Percentiles rank a stretch among this genome's conserved stretches.
These are phyloP conservation scores for Charadrius vociferus DNA, from an alignment of 2,113 vertebrate species.

Conservation along the genomic window DNA sequence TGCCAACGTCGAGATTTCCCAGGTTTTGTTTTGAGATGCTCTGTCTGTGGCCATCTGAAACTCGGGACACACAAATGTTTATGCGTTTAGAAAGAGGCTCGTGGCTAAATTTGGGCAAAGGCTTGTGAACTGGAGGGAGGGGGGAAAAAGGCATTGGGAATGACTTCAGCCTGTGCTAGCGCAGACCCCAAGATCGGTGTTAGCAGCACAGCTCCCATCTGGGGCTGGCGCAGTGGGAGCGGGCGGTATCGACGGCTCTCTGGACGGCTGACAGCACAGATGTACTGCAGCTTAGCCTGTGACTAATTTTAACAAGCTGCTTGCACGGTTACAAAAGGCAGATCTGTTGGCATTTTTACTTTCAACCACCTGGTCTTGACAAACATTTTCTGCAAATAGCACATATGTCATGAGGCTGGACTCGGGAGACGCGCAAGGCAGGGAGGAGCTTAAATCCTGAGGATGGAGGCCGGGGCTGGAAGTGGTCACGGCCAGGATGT, in stretches of 20 bases:
- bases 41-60: background rate
- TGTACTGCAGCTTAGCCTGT: conserved; percentile 33
- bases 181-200: background rate
- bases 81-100: background rate
- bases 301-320: conserved; percentile 70
- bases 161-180: background rate
- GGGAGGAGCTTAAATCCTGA: background rate
- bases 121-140: background rate
- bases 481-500: background rate
- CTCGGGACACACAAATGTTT: background rate
- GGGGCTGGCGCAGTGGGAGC: background rate
- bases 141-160: background rate
- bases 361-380: conserved; percentile 62
- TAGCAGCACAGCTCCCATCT: conserved; percentile 20
- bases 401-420: conserved; percentile 19
- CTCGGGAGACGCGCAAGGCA: background rate
- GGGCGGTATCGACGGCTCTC: conserved; percentile 19
- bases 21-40: conserved; percentile 16
- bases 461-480: background rate
- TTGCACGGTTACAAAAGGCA: conserved; percentile 53
- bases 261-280: conserved; percentile 69
- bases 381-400: conserved; percentile 47
- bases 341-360: conserved; percentile 66
- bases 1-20: rapidly evolving
- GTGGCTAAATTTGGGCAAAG: conserved; percentile 7